Conservation (phyloP, 1,140 invertebrate genomes). For the Cecropterus lyciades region DNA sequence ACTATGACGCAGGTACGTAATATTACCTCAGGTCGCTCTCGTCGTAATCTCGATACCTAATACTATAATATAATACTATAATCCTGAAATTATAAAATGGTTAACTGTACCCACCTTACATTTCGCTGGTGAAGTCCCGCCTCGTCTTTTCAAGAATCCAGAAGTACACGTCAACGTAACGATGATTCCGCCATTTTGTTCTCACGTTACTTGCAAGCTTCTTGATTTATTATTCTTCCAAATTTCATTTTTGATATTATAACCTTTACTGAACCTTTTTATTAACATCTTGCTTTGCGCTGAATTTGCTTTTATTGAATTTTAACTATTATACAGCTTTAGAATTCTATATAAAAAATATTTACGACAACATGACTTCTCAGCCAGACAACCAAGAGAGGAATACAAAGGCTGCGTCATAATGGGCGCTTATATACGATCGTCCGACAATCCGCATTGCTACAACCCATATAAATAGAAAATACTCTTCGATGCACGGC, state of each 20-base stretch:
- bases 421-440: conserved; percentile 49
- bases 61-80: not conserved
- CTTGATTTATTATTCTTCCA: conserved; percentile 30
- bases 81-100: conserved; percentile 23
- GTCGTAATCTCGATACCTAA: not conserved
- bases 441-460: conserved; percentile 29
- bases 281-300: conserved; percentile 9
- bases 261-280: conserved; percentile 40
- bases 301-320: conserved; percentile 1
- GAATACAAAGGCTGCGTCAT: not conserved
- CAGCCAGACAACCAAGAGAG: conserved; percentile 8
- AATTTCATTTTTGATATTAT: conserved; percentile 25
- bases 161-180: conserved; percentile 55
- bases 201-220: conserved; percentile 30
- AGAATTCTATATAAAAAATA: not conserved
- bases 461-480: conserved; percentile 43
- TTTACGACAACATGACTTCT: not conserved
- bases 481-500: not conserved
- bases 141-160: conserved; percentile 28
- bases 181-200: conserved; percentile 68
- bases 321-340: not conserved
- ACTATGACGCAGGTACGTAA: conserved; percentile 37
- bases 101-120: conserved; percentile 60
- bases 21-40: conserved; percentile 3
- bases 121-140: conserved; percentile 27